Evolutionary conservation across 2,113 vertebrate species (phyloP).

Genomic region (Axis porcinus): DNA sequence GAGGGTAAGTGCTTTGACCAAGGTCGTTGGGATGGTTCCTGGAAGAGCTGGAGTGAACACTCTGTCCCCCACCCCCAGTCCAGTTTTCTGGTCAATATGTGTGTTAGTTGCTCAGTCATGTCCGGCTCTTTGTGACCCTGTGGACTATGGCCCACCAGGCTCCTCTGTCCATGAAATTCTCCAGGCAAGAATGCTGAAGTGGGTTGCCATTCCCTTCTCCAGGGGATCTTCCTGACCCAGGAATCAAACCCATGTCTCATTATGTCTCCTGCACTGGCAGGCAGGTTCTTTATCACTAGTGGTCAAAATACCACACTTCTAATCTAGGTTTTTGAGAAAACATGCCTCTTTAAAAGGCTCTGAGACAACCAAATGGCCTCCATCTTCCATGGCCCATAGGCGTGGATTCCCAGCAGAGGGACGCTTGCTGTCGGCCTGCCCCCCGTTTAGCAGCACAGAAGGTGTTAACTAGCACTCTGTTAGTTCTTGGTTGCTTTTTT

Average conservation of each 20-base stretch:
- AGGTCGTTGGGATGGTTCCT: not conserved
- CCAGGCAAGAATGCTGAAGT: not conserved
- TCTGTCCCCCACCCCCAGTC: not conserved
- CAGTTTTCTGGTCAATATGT: not conserved
- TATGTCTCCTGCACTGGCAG: not conserved
- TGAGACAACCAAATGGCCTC: not conserved
- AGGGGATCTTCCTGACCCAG: not conserved
- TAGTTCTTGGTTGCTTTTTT: conserved; percentile 28
- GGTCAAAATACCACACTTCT: not conserved
- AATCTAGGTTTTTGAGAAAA: not conserved
- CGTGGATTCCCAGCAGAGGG: not conserved
- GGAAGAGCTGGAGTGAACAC: not conserved
- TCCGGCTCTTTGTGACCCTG: not conserved
- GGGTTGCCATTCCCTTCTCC: not conserved
- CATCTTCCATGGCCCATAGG: not conserved
- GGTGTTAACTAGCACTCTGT: conserved; percentile 51
- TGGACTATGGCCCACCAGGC: not conserved
- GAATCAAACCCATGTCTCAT: not conserved
- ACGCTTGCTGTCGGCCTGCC: accelerated
- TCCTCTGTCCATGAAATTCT: not conserved
- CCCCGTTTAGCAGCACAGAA: not conserved
- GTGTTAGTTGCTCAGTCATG: not conserved
- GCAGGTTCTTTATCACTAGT: not conserved
- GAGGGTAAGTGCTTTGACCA: not conserved
- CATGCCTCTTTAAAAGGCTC: not conserved